Percentiles rank a stretch among this genome's conserved stretches.
Evolutionary conservation across 53 echinoderm and acorn worm species (phyloP).

Genomic region (Arbacia lixula): DNA sequence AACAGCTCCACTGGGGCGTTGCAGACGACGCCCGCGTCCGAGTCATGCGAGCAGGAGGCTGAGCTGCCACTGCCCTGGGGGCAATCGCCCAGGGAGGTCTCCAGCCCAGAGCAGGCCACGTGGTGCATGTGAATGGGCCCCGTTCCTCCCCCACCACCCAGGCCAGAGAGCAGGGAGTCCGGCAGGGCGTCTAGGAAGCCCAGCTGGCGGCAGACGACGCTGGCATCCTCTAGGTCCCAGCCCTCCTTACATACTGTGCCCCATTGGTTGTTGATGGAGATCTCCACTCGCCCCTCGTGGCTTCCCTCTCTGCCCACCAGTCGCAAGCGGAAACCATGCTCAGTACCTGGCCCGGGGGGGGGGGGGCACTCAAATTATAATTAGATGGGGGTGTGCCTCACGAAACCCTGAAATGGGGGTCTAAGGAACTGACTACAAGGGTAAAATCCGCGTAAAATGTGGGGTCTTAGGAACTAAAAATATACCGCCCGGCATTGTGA

Average conservation of each 20-base stretch:
- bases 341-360: too few relatives aligned
- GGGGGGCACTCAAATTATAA: too few relatives aligned
- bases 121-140: slow-evolving; percentile 45
- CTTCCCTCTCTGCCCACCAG: slow-evolving; percentile 9
- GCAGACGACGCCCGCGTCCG: slow-evolving; percentile 37
- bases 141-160: slow-evolving; percentile 5
- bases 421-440: too few relatives aligned
- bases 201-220: slow-evolving; percentile 49
- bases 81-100: slow-evolving; percentile 12
- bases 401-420: too few relatives aligned
- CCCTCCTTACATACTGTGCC: slow-evolving; percentile 52
- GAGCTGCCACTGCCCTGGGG: neutral
- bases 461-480: too few relatives aligned
- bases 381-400: too few relatives aligned
- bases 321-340: too few relatives aligned
- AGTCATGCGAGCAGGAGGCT: slow-evolving; percentile 7
- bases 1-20: slow-evolving; percentile 6
- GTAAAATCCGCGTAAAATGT: too few relatives aligned
- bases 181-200: slow-evolving; percentile 38
- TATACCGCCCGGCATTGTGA: too few relatives aligned
- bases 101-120: slow-evolving; percentile 8
- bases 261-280: slow-evolving; percentile 21
- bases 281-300: slow-evolving; percentile 24
- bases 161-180: neutral
- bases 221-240: slow-evolving; percentile 36